Evolutionary conservation across 2,888 invertebrate genomes (phyloP).

Genomic region (Tupiocoris notatus): DNA sequence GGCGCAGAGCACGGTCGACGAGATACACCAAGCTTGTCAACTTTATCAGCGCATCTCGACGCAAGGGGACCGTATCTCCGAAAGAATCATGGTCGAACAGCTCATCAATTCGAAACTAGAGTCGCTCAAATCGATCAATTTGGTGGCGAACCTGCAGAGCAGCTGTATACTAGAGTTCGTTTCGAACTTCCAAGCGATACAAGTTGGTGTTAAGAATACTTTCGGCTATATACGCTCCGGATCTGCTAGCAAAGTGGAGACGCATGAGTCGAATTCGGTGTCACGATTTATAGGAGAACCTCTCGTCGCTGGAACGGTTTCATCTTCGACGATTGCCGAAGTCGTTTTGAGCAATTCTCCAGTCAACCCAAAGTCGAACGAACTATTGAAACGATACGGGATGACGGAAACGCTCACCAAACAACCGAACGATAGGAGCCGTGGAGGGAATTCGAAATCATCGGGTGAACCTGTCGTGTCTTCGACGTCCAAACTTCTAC

Average conservation of each 20-base stretch:
- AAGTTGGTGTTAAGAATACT: conserved; percentile 91
- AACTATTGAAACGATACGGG: conserved; percentile 79
- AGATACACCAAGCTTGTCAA: conserved; percentile 85
- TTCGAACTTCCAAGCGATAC: conserved; percentile 95
- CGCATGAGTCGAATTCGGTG: conserved; percentile 85
- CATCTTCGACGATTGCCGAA: neutral
- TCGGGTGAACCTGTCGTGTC: conserved; percentile 58
- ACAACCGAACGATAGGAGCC: conserved; percentile 48
- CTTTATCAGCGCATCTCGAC: conserved; percentile 90
- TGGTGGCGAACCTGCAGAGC: conserved; percentile 76
- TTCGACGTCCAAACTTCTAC: conserved; percentile 83
- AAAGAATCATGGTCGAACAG: conserved; percentile 91
- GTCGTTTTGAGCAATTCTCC: neutral
- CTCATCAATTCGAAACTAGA: conserved; percentile 88
- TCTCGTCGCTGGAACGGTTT: conserved; percentile 62
- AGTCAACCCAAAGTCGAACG: conserved; percentile 60
- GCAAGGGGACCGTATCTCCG: conserved; percentile 82
- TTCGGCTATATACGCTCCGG: conserved; percentile 93
- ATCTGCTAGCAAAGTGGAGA: conserved; percentile 67
- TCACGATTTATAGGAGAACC: conserved; percentile 71
- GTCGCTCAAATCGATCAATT: conserved; percentile 74
- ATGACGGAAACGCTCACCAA: conserved; percentile 79
- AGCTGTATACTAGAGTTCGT: conserved; percentile 93
- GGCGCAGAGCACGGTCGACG: conserved; percentile 88
- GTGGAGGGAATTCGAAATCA: neutral